Evolutionary conservation across 2,797 vertebrate species (phyloP).

Genomic region (Mormyrops boulengeri): DNA sequence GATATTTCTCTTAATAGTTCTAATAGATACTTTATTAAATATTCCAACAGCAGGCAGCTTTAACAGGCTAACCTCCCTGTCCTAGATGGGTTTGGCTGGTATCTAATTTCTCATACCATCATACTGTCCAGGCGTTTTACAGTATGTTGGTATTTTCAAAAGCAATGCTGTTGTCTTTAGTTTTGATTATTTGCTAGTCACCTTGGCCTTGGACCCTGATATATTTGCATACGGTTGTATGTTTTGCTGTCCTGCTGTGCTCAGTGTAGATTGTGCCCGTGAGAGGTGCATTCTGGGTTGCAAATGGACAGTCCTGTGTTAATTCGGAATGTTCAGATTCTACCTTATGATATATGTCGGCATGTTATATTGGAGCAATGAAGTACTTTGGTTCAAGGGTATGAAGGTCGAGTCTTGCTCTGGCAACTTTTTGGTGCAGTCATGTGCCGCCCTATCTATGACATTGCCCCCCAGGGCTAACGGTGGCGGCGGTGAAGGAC

Average conservation of each 20-base stretch:
- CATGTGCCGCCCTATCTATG: not conserved
- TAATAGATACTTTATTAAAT: not conserved
- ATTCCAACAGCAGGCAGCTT: not conserved
- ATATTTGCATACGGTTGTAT: not conserved
- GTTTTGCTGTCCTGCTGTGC: too few relatives aligned
- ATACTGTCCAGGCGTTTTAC: not conserved
- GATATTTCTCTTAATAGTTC: not conserved
- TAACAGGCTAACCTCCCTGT: not conserved
- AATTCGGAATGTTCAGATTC: not conserved
- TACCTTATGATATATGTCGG: not conserved
- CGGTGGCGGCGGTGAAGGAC: constrained; percentile 89
- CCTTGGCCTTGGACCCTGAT: not conserved
- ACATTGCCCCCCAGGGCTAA: constrained; percentile 66
- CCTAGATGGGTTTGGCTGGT: not conserved
- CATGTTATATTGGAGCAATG: not conserved
- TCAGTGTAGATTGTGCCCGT: not conserved
- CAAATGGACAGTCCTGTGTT: not conserved
- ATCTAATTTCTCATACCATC: not conserved
- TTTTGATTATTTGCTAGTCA: not conserved
- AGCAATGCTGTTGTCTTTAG: not conserved
- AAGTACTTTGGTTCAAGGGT: not conserved
- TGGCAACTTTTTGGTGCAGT: not conserved
- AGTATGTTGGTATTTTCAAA: not conserved
- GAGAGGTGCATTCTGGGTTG: not conserved
- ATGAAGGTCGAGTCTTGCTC: not conserved